A percentile compares a stretch with the other conserved stretches of the same genome.
Evolutionary conservation across 2,888 invertebrate species (phyloP).

Genomic region (Hydropsyche betteni): DNA sequence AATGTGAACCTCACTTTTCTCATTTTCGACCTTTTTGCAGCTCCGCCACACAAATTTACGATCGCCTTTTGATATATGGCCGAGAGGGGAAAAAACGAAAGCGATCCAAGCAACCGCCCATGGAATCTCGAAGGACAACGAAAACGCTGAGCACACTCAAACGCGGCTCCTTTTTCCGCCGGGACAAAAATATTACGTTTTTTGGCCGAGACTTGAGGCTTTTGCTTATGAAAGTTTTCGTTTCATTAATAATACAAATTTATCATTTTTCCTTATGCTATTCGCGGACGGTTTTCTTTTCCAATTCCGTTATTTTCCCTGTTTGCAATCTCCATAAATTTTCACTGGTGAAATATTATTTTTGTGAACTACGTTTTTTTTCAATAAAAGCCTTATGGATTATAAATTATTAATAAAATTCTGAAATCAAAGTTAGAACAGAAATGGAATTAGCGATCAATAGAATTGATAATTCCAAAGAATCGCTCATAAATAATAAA

Average conservation of each 20-base stretch:
- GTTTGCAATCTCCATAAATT: no score
- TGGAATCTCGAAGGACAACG: slow-evolving; percentile 19
- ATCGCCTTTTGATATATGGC: slow-evolving; percentile 27
- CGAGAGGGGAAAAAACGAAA: slow-evolving; percentile 15
- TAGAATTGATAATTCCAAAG: background rate
- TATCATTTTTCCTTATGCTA: background rate
- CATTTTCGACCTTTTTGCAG: slow-evolving; percentile 28
- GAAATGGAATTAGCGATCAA: background rate
- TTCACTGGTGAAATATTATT: no score
- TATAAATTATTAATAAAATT: no score
- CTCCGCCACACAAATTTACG: slow-evolving; percentile 27
- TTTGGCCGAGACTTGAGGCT: background rate
- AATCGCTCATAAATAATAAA: slow-evolving; percentile 7
- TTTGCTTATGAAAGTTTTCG: background rate
- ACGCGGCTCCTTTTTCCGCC: background rate
- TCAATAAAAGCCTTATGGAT: no score
- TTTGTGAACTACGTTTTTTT: no score
- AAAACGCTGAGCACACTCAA: background rate
- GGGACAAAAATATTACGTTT: background rate
- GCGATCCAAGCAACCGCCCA: slow-evolving; percentile 1
- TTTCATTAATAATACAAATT: slow-evolving; percentile 9
- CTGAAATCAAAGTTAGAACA: no score
- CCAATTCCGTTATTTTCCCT: no score
- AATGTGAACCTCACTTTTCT: slow-evolving; percentile 22
- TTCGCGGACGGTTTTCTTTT: no score